Percentiles rank a stretch among this genome's conserved stretches.
phyloP scores from a whole-genome alignment of 2,797 vertebrate genomes.

The Spea hammondii region DNA sequence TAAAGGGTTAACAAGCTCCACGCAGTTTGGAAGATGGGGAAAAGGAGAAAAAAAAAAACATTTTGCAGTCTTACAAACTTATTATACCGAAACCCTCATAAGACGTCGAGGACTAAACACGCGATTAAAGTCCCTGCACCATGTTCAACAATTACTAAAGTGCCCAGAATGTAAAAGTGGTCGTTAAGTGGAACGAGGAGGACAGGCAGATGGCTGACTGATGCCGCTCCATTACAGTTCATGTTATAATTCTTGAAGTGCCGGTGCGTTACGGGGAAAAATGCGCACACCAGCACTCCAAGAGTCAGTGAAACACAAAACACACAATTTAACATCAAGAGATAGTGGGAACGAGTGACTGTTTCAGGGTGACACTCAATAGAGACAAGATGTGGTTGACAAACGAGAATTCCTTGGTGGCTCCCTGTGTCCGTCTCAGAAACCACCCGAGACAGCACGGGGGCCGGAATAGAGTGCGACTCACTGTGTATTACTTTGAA shows the following conservation, averaged over 20 bases:
- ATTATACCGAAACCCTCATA: neutral
- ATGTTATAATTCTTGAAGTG: neutral
- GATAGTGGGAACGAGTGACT: neutral
- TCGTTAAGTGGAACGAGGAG: neutral
- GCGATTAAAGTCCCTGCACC: slow-evolving; percentile 41
- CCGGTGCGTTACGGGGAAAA: neutral
- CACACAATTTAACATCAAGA: neutral
- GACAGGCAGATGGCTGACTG: neutral
- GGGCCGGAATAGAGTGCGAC: neutral
- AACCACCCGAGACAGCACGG: neutral
- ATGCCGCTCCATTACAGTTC: neutral
- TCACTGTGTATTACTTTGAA: neutral
- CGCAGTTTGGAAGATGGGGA: neutral
- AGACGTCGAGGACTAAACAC: slow-evolving; percentile 13
- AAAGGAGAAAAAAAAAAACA: slow-evolving; percentile 1
- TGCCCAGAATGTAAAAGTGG: slow-evolving; percentile 42
- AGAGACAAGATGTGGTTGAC: neutral
- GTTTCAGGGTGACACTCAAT: slow-evolving; percentile 4
- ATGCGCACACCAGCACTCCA: too few relatives aligned
- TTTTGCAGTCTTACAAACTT: slow-evolving; percentile 9
- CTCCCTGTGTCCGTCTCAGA: neutral
- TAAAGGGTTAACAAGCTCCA: neutral
- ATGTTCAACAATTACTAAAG: slow-evolving; percentile 37
- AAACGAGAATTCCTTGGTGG: neutral
- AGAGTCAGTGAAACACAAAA: neutral